Percentiles rank a stretch among this genome's conserved stretches.
Conservation (phyloP, 1,140 invertebrate species). For the Physella acuta region DNA sequence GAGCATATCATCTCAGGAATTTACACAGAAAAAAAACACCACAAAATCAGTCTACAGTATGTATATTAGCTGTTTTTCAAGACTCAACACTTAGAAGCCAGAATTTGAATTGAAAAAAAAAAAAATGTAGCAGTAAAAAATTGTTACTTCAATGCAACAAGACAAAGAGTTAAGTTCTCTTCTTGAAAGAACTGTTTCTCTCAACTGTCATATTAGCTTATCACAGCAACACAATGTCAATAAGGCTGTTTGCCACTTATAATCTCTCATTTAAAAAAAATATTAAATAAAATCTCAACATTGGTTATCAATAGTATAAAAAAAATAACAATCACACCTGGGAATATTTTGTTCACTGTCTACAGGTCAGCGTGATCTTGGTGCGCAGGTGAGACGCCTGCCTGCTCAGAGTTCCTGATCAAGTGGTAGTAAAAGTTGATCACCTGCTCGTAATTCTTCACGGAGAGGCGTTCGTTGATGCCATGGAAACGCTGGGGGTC, state of each 20-base stretch:
- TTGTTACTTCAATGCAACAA: too few relatives aligned
- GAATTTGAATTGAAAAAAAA: too few relatives aligned
- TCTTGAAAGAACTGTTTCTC: neutral
- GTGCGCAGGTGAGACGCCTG: constrained; percentile 33
- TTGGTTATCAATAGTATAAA: neutral
- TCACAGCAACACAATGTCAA: neutral
- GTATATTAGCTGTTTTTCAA: too few relatives aligned
- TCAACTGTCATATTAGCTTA: neutral
- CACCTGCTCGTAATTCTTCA: constrained; percentile 62
- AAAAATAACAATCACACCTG: neutral
- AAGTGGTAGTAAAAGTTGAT: constrained; percentile 66
- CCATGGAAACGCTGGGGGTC: constrained; percentile 64
- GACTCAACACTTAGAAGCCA: too few relatives aligned
- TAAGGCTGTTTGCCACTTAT: neutral
- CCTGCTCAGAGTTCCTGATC: constrained; percentile 62
- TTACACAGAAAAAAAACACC: too few relatives aligned
- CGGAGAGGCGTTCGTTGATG: constrained; percentile 64
- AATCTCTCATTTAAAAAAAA: constrained; percentile 11
- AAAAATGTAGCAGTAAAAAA: too few relatives aligned
- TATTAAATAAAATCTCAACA: neutral
- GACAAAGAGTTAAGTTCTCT: too few relatives aligned
- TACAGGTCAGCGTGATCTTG: constrained; percentile 37
- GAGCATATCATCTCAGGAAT: too few relatives aligned
- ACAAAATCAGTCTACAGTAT: too few relatives aligned
- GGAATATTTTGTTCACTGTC: neutral